phyloP scores from a whole-genome alignment of 2,113 vertebrate genomes.

The Hippocampus zosterae region DNA sequence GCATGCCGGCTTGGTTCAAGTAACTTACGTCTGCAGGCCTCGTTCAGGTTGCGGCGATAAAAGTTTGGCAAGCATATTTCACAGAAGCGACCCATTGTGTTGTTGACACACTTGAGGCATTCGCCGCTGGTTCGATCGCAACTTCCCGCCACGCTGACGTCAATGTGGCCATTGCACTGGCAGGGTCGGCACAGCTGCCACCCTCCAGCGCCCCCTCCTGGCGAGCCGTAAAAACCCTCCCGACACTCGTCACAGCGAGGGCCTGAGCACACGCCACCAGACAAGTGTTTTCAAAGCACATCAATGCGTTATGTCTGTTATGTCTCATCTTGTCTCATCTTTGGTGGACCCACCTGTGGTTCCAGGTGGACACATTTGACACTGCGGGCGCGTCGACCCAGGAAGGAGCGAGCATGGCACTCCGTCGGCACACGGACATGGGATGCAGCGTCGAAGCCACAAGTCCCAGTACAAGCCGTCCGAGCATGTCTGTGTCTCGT shows the following conservation, averaged over 20 bases:
- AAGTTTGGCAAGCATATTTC: constrained; percentile 78
- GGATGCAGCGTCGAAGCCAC: constrained; percentile 48
- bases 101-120: constrained; percentile 82
- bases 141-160: constrained; percentile 70
- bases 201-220: constrained; percentile 58
- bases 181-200: constrained; percentile 74
- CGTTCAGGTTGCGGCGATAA: constrained; percentile 62
- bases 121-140: constrained; percentile 78
- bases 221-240: constrained; percentile 82
- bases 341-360: constrained; percentile 69
- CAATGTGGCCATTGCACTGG: constrained; percentile 75
- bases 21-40: constrained; percentile 72
- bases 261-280: constrained; percentile 63
- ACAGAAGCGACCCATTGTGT: constrained; percentile 76
- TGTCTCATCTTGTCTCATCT: not conserved
- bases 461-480: constrained; percentile 77
- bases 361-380: constrained; percentile 77
- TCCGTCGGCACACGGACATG: constrained; percentile 76
- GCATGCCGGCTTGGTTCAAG: not conserved
- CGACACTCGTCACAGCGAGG: constrained; percentile 79
- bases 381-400: constrained; percentile 60
- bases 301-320: not conserved
- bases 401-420: constrained; percentile 72
- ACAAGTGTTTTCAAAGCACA: no score
- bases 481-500: constrained; percentile 36